Evolutionary conservation across 2,888 invertebrate species (phyloP).

Genomic region (Pteria penguin): DNA sequence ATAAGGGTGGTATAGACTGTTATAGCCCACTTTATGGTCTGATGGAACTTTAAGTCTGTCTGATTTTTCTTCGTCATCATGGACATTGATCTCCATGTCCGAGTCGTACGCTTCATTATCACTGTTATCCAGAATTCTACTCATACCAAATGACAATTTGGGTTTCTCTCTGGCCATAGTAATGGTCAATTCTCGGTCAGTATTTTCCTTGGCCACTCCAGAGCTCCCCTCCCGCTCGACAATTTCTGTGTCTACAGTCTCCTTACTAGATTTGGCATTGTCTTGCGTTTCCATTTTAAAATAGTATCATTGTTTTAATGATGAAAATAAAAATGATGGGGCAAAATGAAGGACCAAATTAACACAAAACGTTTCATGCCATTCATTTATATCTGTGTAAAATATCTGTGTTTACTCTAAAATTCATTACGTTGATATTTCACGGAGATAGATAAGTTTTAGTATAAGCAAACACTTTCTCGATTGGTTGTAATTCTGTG

Average conservation of each 20-base stretch:
- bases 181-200: neutral
- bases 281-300: too few relatives aligned
- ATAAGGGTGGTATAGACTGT: neutral
- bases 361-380: neutral
- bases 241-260: too few relatives aligned
- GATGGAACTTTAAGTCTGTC: neutral
- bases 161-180: constrained; percentile 33
- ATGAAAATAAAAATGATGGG: too few relatives aligned
- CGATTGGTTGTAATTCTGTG: constrained; percentile 8
- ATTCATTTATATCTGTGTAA: neutral
- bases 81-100: constrained; percentile 9
- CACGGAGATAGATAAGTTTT: neutral
- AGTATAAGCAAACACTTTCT: neutral
- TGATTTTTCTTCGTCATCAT: neutral
- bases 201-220: too few relatives aligned
- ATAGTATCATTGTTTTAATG: too few relatives aligned
- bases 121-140: constrained; percentile 60
- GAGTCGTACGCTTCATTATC: neutral
- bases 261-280: too few relatives aligned
- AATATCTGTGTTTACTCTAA: neutral
- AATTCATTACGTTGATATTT: neutral
- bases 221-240: too few relatives aligned
- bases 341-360: too few relatives aligned
- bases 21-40: neutral
- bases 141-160: constrained; percentile 70